These are phyloP conservation scores for Dysmachus trigonus DNA, from an alignment of 2,888 invertebrate genomes.

Conservation along the genomic window DNA sequence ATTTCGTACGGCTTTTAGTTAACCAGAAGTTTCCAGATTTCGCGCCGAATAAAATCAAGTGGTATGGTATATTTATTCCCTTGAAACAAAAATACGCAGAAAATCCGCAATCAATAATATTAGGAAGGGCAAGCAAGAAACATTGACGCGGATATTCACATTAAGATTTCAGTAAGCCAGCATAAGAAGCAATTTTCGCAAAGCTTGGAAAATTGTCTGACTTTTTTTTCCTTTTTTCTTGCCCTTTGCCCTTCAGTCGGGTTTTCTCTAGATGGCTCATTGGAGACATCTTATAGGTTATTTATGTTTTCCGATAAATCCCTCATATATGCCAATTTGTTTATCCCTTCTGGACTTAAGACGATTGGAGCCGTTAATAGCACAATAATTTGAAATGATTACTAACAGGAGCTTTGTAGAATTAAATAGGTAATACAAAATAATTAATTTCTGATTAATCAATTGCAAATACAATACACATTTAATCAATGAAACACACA, in stretches of 20 bases:
- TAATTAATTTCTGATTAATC: no score
- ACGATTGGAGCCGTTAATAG: not conserved
- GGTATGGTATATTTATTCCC: not conserved
- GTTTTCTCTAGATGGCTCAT: not conserved
- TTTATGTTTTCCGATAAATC: not conserved
- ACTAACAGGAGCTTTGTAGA: not conserved
- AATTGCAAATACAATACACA: no score
- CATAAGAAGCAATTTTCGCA: not conserved
- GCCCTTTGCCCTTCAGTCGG: not conserved
- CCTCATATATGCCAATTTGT: not conserved
- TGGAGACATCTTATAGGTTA: not conserved
- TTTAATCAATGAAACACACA: no score
- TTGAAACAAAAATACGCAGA: not conserved
- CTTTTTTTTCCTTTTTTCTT: not conserved
- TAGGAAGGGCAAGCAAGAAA: not conserved
- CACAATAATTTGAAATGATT: not conserved
- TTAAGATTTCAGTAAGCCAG: not conserved
- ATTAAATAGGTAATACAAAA: no score
- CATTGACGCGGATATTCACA: not conserved
- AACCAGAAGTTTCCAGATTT: not conserved
- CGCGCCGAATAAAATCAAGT: not conserved
- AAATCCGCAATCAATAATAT: not conserved
- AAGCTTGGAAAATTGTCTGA: not conserved
- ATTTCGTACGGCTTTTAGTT: not conserved
- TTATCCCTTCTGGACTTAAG: not conserved